Evolutionary conservation across 2,888 invertebrate genomes (phyloP).

Genomic region (Pterostichus madidus): DNA sequence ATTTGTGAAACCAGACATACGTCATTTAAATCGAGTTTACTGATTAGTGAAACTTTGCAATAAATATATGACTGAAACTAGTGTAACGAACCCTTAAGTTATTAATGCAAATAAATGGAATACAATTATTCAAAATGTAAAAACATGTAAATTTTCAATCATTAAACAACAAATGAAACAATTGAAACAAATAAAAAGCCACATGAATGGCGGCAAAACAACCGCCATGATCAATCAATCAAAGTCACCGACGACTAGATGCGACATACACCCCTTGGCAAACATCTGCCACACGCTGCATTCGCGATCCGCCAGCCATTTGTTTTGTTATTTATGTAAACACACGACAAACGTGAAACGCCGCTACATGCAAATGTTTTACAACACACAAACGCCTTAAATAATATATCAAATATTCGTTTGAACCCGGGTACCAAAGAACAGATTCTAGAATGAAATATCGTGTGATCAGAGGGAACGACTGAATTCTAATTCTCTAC

Average conservation of each 20-base stretch:
- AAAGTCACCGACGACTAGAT: slow-evolving; percentile 17
- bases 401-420: slow-evolving; percentile 50
- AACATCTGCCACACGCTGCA: slow-evolving; percentile 37
- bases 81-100: too few relatives aligned
- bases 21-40: too few relatives aligned
- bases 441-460: slow-evolving; percentile 36
- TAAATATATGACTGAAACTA: too few relatives aligned
- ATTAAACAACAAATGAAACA: slow-evolving; percentile 10
- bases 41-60: too few relatives aligned
- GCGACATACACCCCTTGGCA: slow-evolving; percentile 21
- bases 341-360: slow-evolving; percentile 45
- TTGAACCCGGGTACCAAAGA: neutral
- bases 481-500: slow-evolving; percentile 38
- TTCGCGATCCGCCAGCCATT: neutral
- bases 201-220: slow-evolving; percentile 12
- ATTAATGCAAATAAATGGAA: too few relatives aligned
- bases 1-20: too few relatives aligned
- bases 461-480: slow-evolving; percentile 16
- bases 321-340: slow-evolving; percentile 44
- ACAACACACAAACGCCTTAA: slow-evolving; percentile 49
- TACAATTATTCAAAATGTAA: too few relatives aligned
- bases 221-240: slow-evolving; percentile 29
- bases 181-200: slow-evolving; percentile 32
- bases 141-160: too few relatives aligned
- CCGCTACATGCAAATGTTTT: slow-evolving; percentile 50